A percentile compares a stretch with the other conserved stretches of the same genome.
Evolutionary conservation across 2,113 vertebrate genomes (phyloP).

Genomic region (Ceyx melanurus): DNA sequence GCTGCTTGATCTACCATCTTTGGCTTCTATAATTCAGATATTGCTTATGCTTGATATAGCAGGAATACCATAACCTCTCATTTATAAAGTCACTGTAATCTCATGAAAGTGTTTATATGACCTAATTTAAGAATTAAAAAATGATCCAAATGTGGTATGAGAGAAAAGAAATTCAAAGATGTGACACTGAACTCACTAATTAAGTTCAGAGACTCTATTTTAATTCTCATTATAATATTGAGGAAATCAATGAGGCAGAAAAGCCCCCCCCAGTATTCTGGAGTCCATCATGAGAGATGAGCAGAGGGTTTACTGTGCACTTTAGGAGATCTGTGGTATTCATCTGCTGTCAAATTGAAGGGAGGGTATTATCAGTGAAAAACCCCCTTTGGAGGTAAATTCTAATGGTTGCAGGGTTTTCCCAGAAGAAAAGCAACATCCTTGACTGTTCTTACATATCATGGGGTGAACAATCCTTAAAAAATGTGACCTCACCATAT

Average conservation of each 20-base stretch:
- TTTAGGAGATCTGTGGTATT: not conserved
- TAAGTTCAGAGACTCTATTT: not conserved
- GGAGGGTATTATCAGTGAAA: not conserved
- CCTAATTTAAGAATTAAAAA: not conserved
- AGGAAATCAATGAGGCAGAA: not conserved
- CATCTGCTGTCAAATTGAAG: not conserved
- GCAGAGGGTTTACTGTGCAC: not conserved
- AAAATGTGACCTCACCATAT: not conserved
- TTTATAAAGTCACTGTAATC: not conserved
- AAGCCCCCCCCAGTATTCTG: not conserved
- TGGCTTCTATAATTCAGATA: not conserved
- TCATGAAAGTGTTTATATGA: not conserved
- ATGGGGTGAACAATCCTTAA: not conserved
- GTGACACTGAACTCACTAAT: not conserved
- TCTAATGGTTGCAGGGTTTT: not conserved
- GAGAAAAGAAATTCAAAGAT: not conserved
- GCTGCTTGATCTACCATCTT: not conserved
- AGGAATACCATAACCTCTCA: not conserved
- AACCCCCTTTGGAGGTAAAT: not conserved
- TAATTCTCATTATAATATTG: not conserved
- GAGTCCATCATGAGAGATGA: fast-evolving
- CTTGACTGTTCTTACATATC: not conserved
- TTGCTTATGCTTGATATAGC: not conserved
- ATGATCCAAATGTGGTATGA: fast-evolving
- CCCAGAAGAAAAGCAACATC: not conserved